Evolutionary conservation across 2,888 invertebrate species (phyloP).

Genomic region (Phania funesta): DNA sequence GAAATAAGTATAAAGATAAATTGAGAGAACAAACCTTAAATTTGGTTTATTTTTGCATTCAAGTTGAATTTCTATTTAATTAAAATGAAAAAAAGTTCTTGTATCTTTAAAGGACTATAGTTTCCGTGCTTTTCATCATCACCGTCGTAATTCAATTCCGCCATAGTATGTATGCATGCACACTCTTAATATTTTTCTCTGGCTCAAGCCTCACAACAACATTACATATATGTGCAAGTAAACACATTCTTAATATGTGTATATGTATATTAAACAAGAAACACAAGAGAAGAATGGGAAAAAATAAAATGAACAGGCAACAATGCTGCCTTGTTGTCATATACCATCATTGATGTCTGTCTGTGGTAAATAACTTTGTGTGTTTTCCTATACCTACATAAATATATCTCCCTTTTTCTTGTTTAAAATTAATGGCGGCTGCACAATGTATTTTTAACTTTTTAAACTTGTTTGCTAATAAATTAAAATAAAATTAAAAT

Average conservation of each 20-base stretch:
- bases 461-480: conserved; percentile 15
- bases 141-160: no score
- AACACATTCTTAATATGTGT: background rate
- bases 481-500: conserved; percentile 1
- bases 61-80: background rate
- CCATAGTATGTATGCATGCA: background rate
- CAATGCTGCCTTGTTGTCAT: conserved; percentile 28
- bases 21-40: background rate
- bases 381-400: conserved; percentile 30
- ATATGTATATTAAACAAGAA: background rate
- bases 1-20: no score
- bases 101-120: conserved; percentile 6
- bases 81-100: conserved; percentile 21
- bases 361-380: conserved; percentile 16
- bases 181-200: background rate
- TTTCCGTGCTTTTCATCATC: background rate
- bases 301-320: conserved; percentile 29
- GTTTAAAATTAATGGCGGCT: conserved; percentile 45
- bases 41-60: background rate
- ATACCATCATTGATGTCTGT: conserved; percentile 17
- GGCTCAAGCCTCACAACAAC: conserved; percentile 17
- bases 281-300: conserved; percentile 5
- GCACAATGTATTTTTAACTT: conserved; percentile 1
- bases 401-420: conserved; percentile 28
- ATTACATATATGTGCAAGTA: background rate